Evolutionary conservation across 2,888 invertebrate genomes (phyloP).

Genomic region (Apantesis nais): DNA sequence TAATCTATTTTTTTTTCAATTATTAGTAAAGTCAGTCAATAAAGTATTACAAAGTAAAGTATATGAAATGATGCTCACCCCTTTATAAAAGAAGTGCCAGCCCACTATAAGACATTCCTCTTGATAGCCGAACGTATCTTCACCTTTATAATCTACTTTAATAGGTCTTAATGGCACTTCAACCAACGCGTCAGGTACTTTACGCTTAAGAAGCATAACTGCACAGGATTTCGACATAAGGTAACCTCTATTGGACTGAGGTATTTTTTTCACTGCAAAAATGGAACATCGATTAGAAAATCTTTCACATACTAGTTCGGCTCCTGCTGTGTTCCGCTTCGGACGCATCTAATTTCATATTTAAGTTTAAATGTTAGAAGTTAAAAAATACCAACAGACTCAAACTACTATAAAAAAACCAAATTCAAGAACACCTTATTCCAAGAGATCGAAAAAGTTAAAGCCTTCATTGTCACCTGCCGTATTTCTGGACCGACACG

Average conservation of each 20-base stretch:
- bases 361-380: neutral
- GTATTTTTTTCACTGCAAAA: constrained; percentile 50
- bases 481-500: too few species aligned
- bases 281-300: neutral
- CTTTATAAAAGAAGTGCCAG: constrained; percentile 76
- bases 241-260: constrained; percentile 52
- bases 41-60: neutral
- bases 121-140: constrained; percentile 57
- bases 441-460: too few species aligned
- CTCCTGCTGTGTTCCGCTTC: neutral
- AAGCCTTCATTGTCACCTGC: too few species aligned
- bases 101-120: constrained; percentile 72
- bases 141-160: constrained; percentile 58
- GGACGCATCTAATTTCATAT: neutral
- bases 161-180: constrained; percentile 66
- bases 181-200: constrained; percentile 65
- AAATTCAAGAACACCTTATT: too few species aligned
- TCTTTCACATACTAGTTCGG: neutral
- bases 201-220: constrained; percentile 62
- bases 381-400: too few species aligned
- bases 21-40: too few species aligned
- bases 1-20: too few species aligned
- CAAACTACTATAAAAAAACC: too few species aligned
- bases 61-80: constrained; percentile 49
- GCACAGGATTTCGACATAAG: constrained; percentile 66